Evolutionary conservation across 2,113 vertebrate species (phyloP), one percentile per base, ranked within the genome.

Genomic region (Anas platyrhynchos): DNA sequence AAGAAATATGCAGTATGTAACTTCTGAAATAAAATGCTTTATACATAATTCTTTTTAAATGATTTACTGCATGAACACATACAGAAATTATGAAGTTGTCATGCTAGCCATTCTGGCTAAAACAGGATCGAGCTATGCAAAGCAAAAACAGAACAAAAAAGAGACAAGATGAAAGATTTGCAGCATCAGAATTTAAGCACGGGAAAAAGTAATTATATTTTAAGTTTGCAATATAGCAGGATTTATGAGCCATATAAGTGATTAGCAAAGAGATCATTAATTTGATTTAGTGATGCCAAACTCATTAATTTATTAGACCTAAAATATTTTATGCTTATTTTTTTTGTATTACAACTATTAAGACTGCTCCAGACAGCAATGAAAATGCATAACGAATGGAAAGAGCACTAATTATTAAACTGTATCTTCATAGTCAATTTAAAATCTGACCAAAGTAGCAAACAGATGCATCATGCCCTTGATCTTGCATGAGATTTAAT

Each of bases 321-420:
- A 75, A 94, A 79, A 63, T 71, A 93, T 71, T 72, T 95, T 44
- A 79, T 76, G 92, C 85, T 86, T 96, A 62, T 75, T 41, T 91
- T 72, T 91, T 89, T 80, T 71, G 84, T 84, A 96, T 58, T 83
- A 84, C n/a, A 48, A 73, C 63, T 94, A 96, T 79, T 88, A 80
- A 85, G 86, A 96, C 82, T 97, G 79, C 86, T 97, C 86, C 93
- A 98, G 87, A 97, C 90, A 97, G 76, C 96, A 92, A 38, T 36
- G 89, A 96, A 89, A 67, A 92, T 56, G 65, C 61, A 58, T 84
- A 93, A 86, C 88, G 83, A 94, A 94, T 86, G 83, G 86, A 96
- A 93, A 96, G 67, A 73, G 82, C 86, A 93, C 94, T 81, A 78
- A 85, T 96, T 93, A 96, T 94, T 94, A 96, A 88, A 86, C 92